Percentiles rank a stretch among this genome's conserved stretches.
Conservation (phyloP, 2,888 invertebrate species). For the Parnassius apollo region DNA sequence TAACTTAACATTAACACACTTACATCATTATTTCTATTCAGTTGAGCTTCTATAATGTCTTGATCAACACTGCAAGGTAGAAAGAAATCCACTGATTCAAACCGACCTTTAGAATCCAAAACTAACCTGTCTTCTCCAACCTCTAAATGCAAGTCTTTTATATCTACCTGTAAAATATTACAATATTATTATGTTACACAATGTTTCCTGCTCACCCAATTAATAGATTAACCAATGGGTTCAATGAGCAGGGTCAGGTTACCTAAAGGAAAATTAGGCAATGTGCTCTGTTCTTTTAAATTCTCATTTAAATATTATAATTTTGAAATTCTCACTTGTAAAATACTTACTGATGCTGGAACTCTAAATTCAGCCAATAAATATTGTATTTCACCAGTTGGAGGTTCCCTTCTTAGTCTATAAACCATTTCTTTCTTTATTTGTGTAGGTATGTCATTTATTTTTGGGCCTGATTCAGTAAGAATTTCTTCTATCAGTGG, state of each 20-base stretch:
- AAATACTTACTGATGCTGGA: conserved; percentile 76
- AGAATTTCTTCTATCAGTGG: conserved; percentile 83
- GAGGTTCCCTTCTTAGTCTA: conserved; percentile 81
- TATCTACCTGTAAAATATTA: conserved; percentile 68
- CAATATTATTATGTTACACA: no score
- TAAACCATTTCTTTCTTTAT: conserved; percentile 77
- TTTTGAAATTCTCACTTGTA: no score
- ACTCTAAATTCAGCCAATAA: conserved; percentile 84
- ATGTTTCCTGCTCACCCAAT: no score
- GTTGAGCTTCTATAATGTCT: conserved; percentile 66
- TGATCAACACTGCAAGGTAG: conserved; percentile 84
- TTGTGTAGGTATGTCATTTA: conserved; percentile 28
- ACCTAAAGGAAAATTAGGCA: no score
- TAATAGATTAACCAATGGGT: no score
- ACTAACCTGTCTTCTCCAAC: conserved; percentile 89
- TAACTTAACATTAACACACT: conserved; percentile 36
- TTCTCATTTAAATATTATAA: no score
- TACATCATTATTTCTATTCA: conserved; percentile 71
- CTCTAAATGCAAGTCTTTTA: conserved; percentile 84
- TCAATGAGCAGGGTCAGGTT: no score
- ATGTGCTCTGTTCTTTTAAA: no score
- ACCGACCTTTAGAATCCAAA: conserved; percentile 82
- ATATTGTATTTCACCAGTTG: conserved; percentile 73
- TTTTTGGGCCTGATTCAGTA: conserved; percentile 39
- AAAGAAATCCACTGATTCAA: conserved; percentile 85